Percentiles rank a stretch among this genome's conserved stretches.
Evolutionary conservation across 2,888 invertebrate genomes (phyloP).

Genomic region (Matsumyia berberina): DNA sequence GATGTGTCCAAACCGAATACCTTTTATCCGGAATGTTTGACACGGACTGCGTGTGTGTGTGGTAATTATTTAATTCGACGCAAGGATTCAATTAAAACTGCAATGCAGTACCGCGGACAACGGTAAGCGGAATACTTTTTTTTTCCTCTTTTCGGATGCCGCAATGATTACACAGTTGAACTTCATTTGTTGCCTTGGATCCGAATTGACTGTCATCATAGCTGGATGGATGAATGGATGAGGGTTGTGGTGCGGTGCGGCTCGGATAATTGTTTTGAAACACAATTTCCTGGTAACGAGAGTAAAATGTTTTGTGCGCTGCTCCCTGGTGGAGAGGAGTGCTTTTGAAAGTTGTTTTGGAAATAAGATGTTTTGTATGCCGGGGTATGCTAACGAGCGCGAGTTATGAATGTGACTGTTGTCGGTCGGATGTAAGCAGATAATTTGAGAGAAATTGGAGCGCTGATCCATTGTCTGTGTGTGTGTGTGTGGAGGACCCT

Average conservation of each 20-base stretch:
- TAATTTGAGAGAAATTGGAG: background rate
- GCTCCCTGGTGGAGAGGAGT: background rate
- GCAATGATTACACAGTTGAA: conserved; percentile 10
- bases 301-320: background rate
- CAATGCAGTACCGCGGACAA: conserved; percentile 43
- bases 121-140: background rate
- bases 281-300: background rate
- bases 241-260: background rate
- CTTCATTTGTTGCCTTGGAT: conserved; percentile 19
- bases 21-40: conserved; percentile 29
- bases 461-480: no score
- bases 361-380: background rate
- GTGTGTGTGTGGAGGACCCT: no score
- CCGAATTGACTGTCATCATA: background rate
- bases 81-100: conserved; percentile 57
- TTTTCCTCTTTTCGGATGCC: conserved; percentile 3
- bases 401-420: background rate
- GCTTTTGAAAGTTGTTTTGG: conserved; percentile 7
- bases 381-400: background rate
- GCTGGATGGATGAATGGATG: background rate
- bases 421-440: conserved; percentile 1
- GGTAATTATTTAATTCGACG: conserved; percentile 57
- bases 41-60: background rate
- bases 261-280: conserved; percentile 2
- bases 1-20: conserved; percentile 19